Evolutionary conservation across 2,113 vertebrate genomes (phyloP).

Genomic region (Albula glossodonta): DNA sequence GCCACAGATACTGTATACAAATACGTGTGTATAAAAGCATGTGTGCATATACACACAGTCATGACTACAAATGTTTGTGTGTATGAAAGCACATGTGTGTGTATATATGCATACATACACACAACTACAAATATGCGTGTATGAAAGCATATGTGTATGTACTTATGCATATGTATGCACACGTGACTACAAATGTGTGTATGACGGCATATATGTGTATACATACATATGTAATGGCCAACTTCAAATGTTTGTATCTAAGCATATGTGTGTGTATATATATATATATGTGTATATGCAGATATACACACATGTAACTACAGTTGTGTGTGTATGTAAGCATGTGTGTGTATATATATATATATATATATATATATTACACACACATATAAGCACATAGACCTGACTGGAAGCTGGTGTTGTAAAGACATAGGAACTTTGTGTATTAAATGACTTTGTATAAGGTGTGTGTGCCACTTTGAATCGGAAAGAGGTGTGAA

Average conservation of each 20-base stretch:
- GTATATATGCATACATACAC: background rate
- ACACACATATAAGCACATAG: constrained; percentile 44
- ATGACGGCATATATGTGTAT: background rate
- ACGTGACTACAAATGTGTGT: background rate
- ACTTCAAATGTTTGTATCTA: background rate
- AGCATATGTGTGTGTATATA: background rate
- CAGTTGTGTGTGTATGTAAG: constrained; percentile 40
- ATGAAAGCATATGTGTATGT: background rate
- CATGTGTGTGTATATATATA: constrained; percentile 50
- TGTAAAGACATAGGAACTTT: constrained; percentile 70
- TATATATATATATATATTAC: no score
- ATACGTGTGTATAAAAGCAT: background rate
- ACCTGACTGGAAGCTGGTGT: constrained; percentile 68
- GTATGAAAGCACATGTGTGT: no score
- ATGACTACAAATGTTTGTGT: background rate
- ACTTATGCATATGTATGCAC: background rate
- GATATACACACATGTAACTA: background rate
- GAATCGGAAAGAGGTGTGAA: background rate
- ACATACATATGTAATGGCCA: background rate
- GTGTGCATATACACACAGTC: background rate
- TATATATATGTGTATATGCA: no score
- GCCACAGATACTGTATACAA: background rate
- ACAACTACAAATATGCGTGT: background rate
- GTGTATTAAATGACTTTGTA: constrained; percentile 77
- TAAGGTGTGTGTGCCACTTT: constrained; percentile 52